Evolutionary conservation across 2,888 invertebrate genomes (phyloP), one percentile per base, ranked within the genome.

Genomic region (Hemicrepidius hirtus): DNA sequence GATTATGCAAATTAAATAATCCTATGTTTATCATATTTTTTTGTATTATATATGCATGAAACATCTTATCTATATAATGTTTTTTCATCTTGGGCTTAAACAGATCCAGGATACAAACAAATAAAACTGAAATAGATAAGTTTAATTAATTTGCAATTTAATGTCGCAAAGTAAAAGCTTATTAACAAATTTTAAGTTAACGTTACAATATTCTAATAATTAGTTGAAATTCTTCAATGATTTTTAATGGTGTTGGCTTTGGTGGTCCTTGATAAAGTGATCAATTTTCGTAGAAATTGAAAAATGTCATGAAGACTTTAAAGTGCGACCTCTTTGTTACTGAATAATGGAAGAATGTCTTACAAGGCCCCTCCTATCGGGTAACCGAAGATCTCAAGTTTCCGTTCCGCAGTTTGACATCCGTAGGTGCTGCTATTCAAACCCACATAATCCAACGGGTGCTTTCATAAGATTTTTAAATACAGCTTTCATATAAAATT

Each of bases 321-420:
- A 68, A 73, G 68, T 73, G 73, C 68, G 64, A 65, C 59, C 37
- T 73, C 68, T 73, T 68, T 73, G 68, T 68, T 68, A 64, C 62
- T 68, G 73, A 68, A 73, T 73, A 73, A 73, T 73, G 44, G 60
- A 73, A 73, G 64, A 73, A 65, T 68, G 65, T 60, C 59, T 65
- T 50, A 59, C 73, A 68, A 68, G 68, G 60, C 44, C 60, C 67
- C 64, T 73, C 68, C 59, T 68, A 73, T 73, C 73, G 57, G 68
- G 64, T 73, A 68, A 63, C 73, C 68, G 18, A 65, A 57, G 59
- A 68, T 73, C 68, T 73, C 73, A 65, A 50, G 68, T 73, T 57
- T 68, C 73, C 73, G 73, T 73, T 73, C 73, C 73, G 60, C 73
- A 65, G 62, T 68, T 68, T 65, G 55, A 73, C 65, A 68, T 60